Base-by-base conservation (phyloP, 2,113 vertebrate species). In the Oplegnathus fasciatus region DNA sequence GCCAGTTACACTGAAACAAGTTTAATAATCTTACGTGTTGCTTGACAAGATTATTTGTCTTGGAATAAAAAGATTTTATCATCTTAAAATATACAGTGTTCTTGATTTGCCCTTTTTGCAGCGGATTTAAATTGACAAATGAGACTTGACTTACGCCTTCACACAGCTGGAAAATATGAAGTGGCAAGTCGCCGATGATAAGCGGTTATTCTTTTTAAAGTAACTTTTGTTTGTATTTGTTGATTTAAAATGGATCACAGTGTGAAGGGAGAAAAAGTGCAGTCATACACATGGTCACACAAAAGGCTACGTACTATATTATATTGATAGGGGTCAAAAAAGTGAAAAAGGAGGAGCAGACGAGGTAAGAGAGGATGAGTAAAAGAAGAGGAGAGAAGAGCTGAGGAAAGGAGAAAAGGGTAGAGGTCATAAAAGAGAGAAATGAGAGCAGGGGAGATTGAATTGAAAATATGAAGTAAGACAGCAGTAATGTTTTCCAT, bases 401-500 rank as follows among this genome's bases (percentile, higher is more conserved):
- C 44, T 15, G 14, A 48, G 15, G 46, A 48, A 18, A 48, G 46
- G 46, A 48, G 17, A 18, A 48, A 48, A 48, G 46, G 5, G 4
- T 6, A 48, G 14, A 46, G 11, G 44, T 14, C 44, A 46, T 46
- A 46, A 46, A 50, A 18, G 15, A 50, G 18, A 17, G 17, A 46
- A 46, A 46, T 1, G 17, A 1, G 52, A 58, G 55, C 55, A 62
- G 64, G 42, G 37, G 26, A 34, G 37, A 26, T 14, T 44, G 55
- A 32, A 68, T n/a, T 14, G 22, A 60, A 44, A 48, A 22, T 40
- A 48, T 80, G 60, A 79, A 83, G 80, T 46, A 34, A 86, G 67
- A 70, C 77, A 58, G 30, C 73, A 14, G 78, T 79, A 78, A 88
- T 82, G 75, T 78, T 88, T 91, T 84, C 82, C 86, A 85, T 77